phyloP scores from a whole-genome alignment of 2,888 invertebrate genomes.

The Piscicola geometra region DNA sequence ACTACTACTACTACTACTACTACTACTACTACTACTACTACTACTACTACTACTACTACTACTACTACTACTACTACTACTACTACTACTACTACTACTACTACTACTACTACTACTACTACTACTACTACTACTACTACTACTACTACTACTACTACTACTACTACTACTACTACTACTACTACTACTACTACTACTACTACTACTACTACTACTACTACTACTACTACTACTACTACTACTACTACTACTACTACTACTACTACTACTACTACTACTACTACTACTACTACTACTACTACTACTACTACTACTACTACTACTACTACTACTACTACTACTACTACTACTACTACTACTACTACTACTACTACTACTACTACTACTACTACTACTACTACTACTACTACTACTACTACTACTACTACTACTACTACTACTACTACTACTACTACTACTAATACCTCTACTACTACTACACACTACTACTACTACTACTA shows the following conservation, averaged over 20 bases:
- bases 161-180: neutral
- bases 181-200: neutral
- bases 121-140: neutral
- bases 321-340: constrained; percentile 32
- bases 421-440: constrained; percentile 34
- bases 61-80: neutral
- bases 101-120: neutral
- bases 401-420: constrained; percentile 35
- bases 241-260: constrained; percentile 32
- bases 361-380: constrained; percentile 33
- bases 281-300: constrained; percentile 34
- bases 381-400: constrained; percentile 33
- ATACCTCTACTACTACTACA: too few relatives aligned
- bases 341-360: constrained; percentile 36
- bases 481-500: neutral
- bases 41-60: neutral
- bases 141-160: neutral
- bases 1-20: neutral
- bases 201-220: neutral
- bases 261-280: constrained; percentile 33
- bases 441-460: constrained; percentile 26
- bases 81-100: constrained; percentile 2
- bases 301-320: constrained; percentile 35
- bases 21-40: neutral
- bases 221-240: constrained; percentile 30